A percentile compares a stretch with the other conserved stretches of the same genome.
Evolutionary conservation across 2,888 invertebrate genomes (phyloP).

Genomic region (Luffia ferchaultella): DNA sequence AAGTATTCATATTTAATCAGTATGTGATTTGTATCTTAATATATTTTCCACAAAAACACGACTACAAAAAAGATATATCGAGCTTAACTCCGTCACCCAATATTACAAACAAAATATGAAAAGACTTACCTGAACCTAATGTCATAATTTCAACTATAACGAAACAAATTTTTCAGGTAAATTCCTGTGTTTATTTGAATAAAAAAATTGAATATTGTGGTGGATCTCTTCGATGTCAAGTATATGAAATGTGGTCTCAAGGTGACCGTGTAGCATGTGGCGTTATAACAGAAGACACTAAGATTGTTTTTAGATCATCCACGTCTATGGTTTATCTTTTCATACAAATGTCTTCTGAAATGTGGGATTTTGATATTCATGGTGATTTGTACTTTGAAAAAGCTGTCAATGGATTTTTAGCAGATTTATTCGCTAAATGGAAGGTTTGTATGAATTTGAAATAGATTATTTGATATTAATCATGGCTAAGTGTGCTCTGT

Average conservation of each 20-base stretch:
- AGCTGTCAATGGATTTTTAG: slow-evolving; percentile 95
- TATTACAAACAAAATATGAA: too few relatives aligned
- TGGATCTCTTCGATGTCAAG: slow-evolving; percentile 84
- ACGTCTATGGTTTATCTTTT: slow-evolving; percentile 98
- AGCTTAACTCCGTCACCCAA: too few relatives aligned
- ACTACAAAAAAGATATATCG: too few relatives aligned
- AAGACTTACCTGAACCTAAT: too few relatives aligned
- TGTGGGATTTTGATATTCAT: slow-evolving; percentile 99
- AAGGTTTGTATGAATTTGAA: too few relatives aligned
- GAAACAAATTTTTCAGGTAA: slow-evolving; percentile 70
- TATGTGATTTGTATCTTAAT: too few relatives aligned
- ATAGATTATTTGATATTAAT: not conserved
- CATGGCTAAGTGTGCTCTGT: too few relatives aligned
- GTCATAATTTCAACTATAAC: too few relatives aligned
- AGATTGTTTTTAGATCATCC: slow-evolving; percentile 96
- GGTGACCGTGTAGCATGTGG: slow-evolving; percentile 96
- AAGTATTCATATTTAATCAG: too few relatives aligned
- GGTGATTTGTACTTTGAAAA: slow-evolving; percentile 99
- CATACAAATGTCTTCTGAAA: slow-evolving; percentile 98
- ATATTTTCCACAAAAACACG: too few relatives aligned
- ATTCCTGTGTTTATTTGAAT: slow-evolving; percentile 91
- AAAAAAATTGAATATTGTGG: slow-evolving; percentile 95
- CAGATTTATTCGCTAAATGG: slow-evolving; percentile 97
- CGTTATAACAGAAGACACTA: slow-evolving; percentile 93
- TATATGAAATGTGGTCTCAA: slow-evolving; percentile 96